phyloP scores from a whole-genome alignment of 2,113 vertebrate species.

The Scytalopus superciliaris region DNA sequence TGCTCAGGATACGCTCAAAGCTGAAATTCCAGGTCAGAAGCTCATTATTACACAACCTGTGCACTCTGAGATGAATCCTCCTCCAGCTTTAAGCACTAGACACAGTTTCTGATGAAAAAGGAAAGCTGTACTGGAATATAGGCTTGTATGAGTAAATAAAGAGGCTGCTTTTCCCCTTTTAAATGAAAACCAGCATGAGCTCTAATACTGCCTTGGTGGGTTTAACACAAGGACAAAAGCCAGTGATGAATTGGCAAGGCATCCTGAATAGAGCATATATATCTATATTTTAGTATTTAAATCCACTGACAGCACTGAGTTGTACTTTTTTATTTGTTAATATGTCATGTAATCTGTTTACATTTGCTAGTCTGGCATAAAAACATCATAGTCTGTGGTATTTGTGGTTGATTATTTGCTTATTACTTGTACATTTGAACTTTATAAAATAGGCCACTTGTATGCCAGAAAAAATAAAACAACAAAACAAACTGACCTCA shows the following conservation, averaged over 20 bases:
- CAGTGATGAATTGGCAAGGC: not conserved
- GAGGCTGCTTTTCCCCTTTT: not conserved
- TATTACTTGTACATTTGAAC: slow-evolving; percentile 2
- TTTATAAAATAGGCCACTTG: not conserved
- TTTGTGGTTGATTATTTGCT: not conserved
- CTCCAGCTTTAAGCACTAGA: not conserved
- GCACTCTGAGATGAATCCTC: not conserved
- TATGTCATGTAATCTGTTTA: not conserved
- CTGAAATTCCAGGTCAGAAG: slow-evolving; percentile 26
- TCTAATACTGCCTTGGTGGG: not conserved
- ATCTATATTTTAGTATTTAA: not conserved
- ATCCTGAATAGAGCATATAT: not conserved
- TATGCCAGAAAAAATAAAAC: not conserved
- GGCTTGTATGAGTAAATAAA: not conserved
- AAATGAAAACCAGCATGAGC: not conserved
- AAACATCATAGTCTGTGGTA: not conserved
- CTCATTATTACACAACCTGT: not conserved
- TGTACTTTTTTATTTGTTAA: not conserved
- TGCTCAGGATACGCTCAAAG: not conserved
- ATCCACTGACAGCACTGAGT: not conserved
- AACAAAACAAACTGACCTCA: not conserved
- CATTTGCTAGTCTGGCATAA: not conserved
- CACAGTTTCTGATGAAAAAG: not conserved
- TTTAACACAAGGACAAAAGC: not conserved
- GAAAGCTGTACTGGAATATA: not conserved